These are phyloP conservation scores for Gyps fulvus DNA, from an alignment of 2,113 vertebrate genomes.

Conservation along the genomic window DNA sequence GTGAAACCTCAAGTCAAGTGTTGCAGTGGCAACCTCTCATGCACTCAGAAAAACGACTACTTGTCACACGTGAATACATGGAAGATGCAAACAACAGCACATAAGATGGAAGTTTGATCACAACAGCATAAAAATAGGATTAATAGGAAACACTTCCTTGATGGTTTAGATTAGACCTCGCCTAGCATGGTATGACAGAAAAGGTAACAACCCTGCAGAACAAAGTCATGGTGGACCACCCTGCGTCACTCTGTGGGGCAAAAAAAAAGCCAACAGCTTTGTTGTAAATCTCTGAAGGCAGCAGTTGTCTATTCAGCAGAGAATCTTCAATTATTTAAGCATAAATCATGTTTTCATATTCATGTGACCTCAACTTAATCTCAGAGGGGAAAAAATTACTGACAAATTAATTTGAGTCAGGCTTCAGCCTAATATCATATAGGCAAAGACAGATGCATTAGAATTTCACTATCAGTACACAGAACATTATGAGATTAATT, in stretches of 20 bases:
- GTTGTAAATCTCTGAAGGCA: neutral
- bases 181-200: neutral
- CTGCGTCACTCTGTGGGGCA: neutral
- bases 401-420: slow-evolving; percentile 12
- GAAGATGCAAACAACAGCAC: neutral
- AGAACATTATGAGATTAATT: slow-evolving; percentile 6
- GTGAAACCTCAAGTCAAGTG: neutral
- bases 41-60: neutral
- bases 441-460: neutral
- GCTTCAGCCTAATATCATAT: neutral
- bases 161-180: neutral
- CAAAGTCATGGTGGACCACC: neutral
- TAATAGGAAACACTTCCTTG: neutral
- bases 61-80: neutral
- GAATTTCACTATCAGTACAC: neutral
- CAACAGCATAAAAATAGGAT: neutral
- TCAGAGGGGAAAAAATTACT: neutral
- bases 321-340: neutral
- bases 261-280: neutral
- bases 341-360: neutral
- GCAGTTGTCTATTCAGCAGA: neutral
- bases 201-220: neutral
- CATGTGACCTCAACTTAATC: neutral
- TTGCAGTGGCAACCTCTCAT: neutral
- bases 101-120: neutral